A percentile compares a stretch with the other conserved stretches of the same genome.
These are phyloP conservation scores for Bathybates hornii DNA, from an alignment of 2,113 vertebrate species.

Conservation along the genomic window DNA sequence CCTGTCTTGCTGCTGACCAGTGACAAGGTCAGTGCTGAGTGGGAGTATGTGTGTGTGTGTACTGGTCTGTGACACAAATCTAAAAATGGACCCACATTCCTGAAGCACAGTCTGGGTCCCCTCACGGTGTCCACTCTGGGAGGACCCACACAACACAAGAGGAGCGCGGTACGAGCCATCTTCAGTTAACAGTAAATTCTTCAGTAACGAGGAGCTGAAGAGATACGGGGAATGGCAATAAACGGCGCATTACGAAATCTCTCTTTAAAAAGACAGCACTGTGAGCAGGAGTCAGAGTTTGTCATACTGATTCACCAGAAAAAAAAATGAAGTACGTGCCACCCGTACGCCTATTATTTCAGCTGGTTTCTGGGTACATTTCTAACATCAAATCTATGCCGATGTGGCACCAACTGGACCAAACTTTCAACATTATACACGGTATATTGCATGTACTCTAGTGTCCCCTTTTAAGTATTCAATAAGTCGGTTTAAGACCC, in stretches of 20 bases:
- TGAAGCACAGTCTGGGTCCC: neutral
- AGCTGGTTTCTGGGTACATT: neutral
- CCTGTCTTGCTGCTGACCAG: neutral
- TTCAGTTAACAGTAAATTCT: neutral
- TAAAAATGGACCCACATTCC: conserved; percentile 55
- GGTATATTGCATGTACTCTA: neutral
- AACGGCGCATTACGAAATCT: neutral
- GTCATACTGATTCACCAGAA: neutral
- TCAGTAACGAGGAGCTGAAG: neutral
- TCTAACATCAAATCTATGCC: neutral
- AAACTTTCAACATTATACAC: neutral
- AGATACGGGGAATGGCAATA: neutral
- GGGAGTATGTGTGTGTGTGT: neutral
- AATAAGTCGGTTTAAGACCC: neutral
- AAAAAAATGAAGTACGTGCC: neutral
- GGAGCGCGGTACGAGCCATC: neutral
- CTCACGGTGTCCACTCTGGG: neutral
- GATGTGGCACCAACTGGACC: neutral
- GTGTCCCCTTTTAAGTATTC: neutral
- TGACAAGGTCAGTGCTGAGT: conserved; percentile 38
- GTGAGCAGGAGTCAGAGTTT: neutral
- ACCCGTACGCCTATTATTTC: neutral
- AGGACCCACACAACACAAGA: neutral
- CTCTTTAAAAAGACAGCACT: neutral
- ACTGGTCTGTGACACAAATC: conserved; percentile 40